Percentiles rank a stretch among this genome's conserved stretches.
These are phyloP conservation scores for Hippotragus niger DNA, from an alignment of 2,113 vertebrate genomes.

Conservation along the genomic window DNA sequence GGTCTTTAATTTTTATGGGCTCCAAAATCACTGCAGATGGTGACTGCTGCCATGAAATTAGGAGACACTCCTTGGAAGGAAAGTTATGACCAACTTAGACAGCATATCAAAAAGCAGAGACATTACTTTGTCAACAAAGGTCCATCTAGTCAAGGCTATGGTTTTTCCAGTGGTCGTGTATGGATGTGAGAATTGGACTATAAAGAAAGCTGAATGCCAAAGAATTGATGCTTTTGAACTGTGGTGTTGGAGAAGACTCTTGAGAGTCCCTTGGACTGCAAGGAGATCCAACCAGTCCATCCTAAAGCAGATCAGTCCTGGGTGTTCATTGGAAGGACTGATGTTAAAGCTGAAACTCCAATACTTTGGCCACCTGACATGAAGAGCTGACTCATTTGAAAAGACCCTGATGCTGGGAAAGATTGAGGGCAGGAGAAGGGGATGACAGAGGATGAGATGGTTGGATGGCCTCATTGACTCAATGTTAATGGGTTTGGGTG, in stretches of 20 bases:
- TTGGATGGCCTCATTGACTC: background rate
- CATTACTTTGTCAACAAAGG: background rate
- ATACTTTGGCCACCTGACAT: accelerated
- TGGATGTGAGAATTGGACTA: background rate
- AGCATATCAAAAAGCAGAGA: background rate
- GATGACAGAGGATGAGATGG: background rate
- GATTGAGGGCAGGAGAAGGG: background rate
- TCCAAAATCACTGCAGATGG: background rate
- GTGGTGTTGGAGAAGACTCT: background rate
- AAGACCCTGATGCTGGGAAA: background rate
- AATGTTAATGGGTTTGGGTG: background rate
- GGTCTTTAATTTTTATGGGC: background rate
- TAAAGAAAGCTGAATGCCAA: accelerated
- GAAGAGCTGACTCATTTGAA: background rate
- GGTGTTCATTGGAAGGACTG: background rate
- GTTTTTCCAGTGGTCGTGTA: background rate
- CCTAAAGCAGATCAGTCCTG: background rate
- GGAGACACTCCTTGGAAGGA: background rate
- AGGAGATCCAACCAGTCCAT: background rate
- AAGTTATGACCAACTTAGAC: background rate
- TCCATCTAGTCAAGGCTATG: background rate
- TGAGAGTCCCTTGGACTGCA: background rate
- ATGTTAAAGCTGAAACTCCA: background rate
- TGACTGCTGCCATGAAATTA: background rate
- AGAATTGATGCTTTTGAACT: background rate